Conservation (phyloP, 2,113 vertebrate species). For the Bungarus multicinctus region DNA sequence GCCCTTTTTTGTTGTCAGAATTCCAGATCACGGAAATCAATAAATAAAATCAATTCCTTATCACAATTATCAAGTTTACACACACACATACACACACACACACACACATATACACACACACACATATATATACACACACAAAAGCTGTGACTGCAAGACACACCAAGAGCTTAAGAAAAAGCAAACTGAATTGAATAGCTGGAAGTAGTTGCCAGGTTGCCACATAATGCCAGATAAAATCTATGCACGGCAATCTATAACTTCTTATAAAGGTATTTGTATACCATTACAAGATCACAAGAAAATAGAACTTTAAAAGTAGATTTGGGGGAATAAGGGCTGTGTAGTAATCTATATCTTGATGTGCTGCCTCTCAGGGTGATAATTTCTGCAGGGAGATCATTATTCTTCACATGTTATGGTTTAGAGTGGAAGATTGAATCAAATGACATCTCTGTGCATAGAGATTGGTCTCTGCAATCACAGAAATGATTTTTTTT, state of each 20-base stretch:
- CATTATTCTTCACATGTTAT: neutral
- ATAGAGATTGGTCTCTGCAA: neutral
- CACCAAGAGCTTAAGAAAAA: neutral
- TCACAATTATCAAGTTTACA: neutral
- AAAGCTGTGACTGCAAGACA: neutral
- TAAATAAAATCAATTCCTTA: neutral
- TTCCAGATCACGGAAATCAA: neutral
- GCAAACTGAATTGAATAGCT: neutral
- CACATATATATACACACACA: neutral
- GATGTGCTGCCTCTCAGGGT: neutral
- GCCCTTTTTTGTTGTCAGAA: neutral
- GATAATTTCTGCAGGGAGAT: neutral
- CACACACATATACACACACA: neutral
- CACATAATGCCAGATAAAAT: neutral
- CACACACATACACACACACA: neutral
- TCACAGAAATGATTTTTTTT: neutral
- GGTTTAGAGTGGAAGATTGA: neutral
- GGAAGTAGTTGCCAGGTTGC: neutral
- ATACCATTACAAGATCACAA: neutral
- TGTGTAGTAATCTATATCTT: neutral
- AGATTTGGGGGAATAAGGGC: neutral
- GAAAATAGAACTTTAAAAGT: neutral
- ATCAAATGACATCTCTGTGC: neutral
- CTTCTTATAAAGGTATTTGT: neutral
- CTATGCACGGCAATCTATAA: neutral